Evolutionary conservation across 2,888 invertebrate genomes (phyloP), one percentile per base, ranked within the genome.

Genomic region (Escarpia spicata): DNA sequence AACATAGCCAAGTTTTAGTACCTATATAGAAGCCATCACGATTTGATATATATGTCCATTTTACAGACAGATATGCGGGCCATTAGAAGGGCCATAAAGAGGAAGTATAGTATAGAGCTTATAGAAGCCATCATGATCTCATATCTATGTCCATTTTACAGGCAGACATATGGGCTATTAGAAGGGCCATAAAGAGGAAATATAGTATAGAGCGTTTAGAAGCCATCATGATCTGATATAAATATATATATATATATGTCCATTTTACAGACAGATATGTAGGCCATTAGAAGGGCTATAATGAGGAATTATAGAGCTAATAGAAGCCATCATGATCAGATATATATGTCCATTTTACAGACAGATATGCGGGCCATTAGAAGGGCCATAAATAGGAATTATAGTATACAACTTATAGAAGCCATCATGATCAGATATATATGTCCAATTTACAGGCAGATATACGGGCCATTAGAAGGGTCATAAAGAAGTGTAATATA

Each of bases 311-410:
- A 45, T 45, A 60, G 60, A 19, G 12, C 19, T 19, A 3, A 1
- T 60, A 19, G 12, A 19, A 19, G 60, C 12, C 60, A 19, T 60
- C 60, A 45, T 45, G 45, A 45, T 9, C 45, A 6, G 9, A 45
- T 45, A 10, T 45, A 6, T 45, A 45, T 60, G 26, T 60, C 4
- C 60, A 15, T 45, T 45, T 6, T 45, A 45, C 45, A 45, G 45
- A 1, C 95, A 94, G 95, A 96, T 92, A 95, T 95, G 95, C 95
- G 95, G 8, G 94, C 93, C 1, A 94, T 96, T 8, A 93, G 95
- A 92, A 95, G 95, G 92, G 94, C 94, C 0, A 96, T 96, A 94
- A 95, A 95, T 94, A 95, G 95, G 93, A 94, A 94, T 91, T 95
- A 45, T 10, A 45, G 2, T 45, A 45, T 45, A 45, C 0, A 45